Base-by-base conservation (phyloP, 2,113 vertebrate genomes). In the Otus sunia region DNA sequence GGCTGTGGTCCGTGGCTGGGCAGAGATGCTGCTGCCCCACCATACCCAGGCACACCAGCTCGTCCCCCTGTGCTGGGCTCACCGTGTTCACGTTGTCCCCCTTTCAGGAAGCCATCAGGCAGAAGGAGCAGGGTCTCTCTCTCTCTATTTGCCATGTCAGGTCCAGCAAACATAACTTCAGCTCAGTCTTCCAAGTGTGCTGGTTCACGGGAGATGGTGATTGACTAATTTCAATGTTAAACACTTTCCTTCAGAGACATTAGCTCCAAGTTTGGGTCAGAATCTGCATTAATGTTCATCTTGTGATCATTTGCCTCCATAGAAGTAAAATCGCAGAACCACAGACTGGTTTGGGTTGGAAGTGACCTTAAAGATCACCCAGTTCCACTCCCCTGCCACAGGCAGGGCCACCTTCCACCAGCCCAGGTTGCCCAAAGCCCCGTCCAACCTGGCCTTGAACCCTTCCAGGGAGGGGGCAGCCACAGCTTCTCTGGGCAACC, bases 41-140 rank as follows among this genome's bases (percentile, higher is more conserved):
- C 21, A 4, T 20, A 32, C 32, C 29, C 58, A 4, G 43, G 11
- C 21, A 16, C 9, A 0, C 5, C 34, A 11, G n/a, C 25, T 66
- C 2, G 0, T 14, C 6, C 8, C 11, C 4, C 15, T 2, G 10
- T 4, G 32, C 50, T 4, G 27, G 20, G 20, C 47, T 84, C 26
- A 3, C n/a, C 1, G 0, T 1, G 20, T 6, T 8, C 39, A 10
- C 2, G 2, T 12, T 7, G 6, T 6, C 29, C 34, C 39, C 11
- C 1, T 9, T 22, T 16, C 62, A 53, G 47, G 37, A 18, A 34
- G 19, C 23, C 3, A 0, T 4, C 22, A 8, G 25, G 53, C 22
- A 75, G 53, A 6, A 53, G n/a, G 10, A 49, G 27, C 10, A 10
- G 15, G 12, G 39, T 30, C 26, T 17, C 26, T 2, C 26, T 2